Evolutionary conservation across 2,888 invertebrate genomes (phyloP), one percentile per base, ranked within the genome.

Genomic region (Agrilus cyanescens): DNA sequence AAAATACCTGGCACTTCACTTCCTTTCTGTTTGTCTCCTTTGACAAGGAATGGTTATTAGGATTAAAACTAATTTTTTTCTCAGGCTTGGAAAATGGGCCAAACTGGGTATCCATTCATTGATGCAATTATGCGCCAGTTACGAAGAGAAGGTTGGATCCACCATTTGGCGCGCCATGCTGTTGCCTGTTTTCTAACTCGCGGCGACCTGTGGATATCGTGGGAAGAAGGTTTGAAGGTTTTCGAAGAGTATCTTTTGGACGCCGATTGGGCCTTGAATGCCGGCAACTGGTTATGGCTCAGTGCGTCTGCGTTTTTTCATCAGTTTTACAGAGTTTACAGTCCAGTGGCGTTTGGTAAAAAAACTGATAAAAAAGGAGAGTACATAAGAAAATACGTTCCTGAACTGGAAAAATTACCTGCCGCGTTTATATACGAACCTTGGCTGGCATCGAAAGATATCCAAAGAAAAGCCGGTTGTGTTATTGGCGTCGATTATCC

Each of bases 251-350:
- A 86, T 7, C 66, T 88, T 8, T 67, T 88, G 45, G 88, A 88
- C 59, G 86, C 86, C 0, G 87, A 88, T 64, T 87, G 86, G 86
- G 85, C 86, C 4, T 84, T 87, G 20, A 87, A 87, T 63, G 87
- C 87, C 0, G 88, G 87, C 25, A 86, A 81, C 77, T 88, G 87
- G 87, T 85, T 87, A 85, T 87, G 87, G 87, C 68, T 86, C 5
- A 85, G 85, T 2, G 86, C 85, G 60, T 86, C 86, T 5, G 86
- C 86, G 12, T 87, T 87, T 66, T 87, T 87, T 61, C 86, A 88
- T 58, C 86, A 87, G 63, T 87, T 87, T 64, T 86, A 86, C 58
- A 85, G 86, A 58, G 84, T 85, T 61, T 86, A 86, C 62, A 86
- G 86, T 58, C 87, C 87, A 0, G 81, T 87, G 4, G 74, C 82